phyloP scores from a whole-genome alignment of 1,140 invertebrate genomes.

The Cotesia typhae region DNA sequence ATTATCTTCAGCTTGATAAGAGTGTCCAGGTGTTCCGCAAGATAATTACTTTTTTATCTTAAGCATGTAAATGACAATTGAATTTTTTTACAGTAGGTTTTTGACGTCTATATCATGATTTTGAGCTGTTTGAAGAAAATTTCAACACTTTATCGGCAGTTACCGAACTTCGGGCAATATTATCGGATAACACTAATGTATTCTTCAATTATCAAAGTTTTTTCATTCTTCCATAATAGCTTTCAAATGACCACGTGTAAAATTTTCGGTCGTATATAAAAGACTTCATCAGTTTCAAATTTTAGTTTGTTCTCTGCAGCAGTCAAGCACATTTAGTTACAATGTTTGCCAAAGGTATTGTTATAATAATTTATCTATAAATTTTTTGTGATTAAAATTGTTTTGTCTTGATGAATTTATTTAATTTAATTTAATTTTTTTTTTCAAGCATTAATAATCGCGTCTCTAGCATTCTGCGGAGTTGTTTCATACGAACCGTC shows the following conservation, averaged over 20 bases:
- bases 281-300: neutral
- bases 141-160: no score
- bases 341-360: slow-evolving; percentile 21
- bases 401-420: neutral
- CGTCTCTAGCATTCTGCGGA: slow-evolving; percentile 34
- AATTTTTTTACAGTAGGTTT: no score
- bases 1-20: neutral
- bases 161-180: no score
- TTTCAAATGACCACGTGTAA: no score
- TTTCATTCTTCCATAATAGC: no score
- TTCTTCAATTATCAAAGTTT: no score
- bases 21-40: no score
- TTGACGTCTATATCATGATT: no score
- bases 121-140: no score
- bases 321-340: neutral
- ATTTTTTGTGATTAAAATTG: neutral
- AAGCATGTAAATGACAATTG: no score
- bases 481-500: slow-evolving; percentile 40
- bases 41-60: no score
- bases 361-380: neutral
- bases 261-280: slow-evolving; percentile 39
- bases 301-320: neutral
- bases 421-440: neutral
- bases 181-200: no score
- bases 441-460: slow-evolving; percentile 42